phyloP scores from a whole-genome alignment of 1,140 invertebrate genomes.

The Euura saliciscinereae region DNA sequence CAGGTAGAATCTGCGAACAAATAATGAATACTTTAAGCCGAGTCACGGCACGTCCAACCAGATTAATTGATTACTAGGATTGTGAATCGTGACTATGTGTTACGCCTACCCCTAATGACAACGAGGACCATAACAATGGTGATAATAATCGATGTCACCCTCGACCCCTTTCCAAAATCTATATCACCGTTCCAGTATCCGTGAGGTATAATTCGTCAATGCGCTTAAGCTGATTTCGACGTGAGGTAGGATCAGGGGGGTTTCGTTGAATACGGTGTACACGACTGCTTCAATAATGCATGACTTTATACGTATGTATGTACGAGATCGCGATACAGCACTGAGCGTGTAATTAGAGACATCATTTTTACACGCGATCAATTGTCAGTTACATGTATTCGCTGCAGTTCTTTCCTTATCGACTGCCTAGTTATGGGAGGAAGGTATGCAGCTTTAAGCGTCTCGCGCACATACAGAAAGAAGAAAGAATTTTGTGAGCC shows the following conservation, averaged over 20 bases:
- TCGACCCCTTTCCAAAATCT: neutral
- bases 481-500: too few species aligned
- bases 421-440: too few species aligned
- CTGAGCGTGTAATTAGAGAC: neutral
- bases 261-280: slow-evolving; percentile 14
- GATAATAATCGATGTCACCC: neutral
- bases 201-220: slow-evolving; percentile 12
- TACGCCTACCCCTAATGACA: neutral
- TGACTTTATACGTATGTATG: neutral
- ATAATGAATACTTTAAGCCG: too few species aligned
- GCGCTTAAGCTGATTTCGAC: slow-evolving; percentile 8
- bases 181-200: neutral
- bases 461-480: too few species aligned
- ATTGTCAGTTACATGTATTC: neutral
- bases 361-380: slow-evolving; percentile 7
- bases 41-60: neutral
- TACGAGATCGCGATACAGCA: neutral
- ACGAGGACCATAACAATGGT: neutral
- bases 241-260: neutral
- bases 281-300: neutral
- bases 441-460: too few species aligned
- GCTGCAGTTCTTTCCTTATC: too few species aligned
- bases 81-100: neutral
- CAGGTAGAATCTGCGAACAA: too few species aligned
- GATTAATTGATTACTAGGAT: slow-evolving; percentile 2